Evolutionary conservation across 2,888 invertebrate genomes (phyloP).

Genomic region (Leptura quadrifasciata): DNA sequence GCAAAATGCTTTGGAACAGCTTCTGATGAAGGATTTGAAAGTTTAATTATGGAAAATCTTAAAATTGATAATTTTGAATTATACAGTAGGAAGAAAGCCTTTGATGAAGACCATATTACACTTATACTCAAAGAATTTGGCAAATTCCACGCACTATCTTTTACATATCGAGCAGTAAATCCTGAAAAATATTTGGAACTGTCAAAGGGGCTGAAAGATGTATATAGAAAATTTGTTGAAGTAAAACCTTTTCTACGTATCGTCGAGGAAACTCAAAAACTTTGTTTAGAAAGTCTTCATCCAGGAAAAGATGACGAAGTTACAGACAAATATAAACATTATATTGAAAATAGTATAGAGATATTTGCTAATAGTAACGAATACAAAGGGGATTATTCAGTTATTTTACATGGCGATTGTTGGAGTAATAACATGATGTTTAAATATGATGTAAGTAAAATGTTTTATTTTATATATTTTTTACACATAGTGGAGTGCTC

Average conservation of each 20-base stretch:
- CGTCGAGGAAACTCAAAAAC: neutral
- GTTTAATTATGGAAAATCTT: constrained; percentile 62
- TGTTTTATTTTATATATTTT: no score
- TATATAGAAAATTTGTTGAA: neutral
- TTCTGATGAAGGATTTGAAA: neutral
- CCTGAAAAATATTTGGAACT: neutral
- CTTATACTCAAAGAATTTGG: constrained; percentile 53
- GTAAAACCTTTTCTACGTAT: neutral
- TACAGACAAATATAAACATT: no score
- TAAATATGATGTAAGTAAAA: constrained; percentile 15
- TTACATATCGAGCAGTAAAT: constrained; percentile 47
- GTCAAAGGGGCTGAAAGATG: constrained; percentile 5
- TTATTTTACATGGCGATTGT: no score
- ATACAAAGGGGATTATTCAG: no score
- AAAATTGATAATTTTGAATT: constrained; percentile 55
- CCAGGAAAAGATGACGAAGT: no score
- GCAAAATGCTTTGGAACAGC: constrained; percentile 33
- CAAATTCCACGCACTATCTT: constrained; percentile 63
- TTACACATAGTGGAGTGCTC: no score
- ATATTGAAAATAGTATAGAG: no score
- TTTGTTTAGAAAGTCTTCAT: neutral
- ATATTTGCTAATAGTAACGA: no score
- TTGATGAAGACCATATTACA: constrained; percentile 62
- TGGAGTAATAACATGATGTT: no score
- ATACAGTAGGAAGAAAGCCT: constrained; percentile 57